Evolutionary conservation across 2,888 invertebrate genomes (phyloP), one percentile per base, ranked within the genome.

Genomic region (Hypomecis atomaria): DNA sequence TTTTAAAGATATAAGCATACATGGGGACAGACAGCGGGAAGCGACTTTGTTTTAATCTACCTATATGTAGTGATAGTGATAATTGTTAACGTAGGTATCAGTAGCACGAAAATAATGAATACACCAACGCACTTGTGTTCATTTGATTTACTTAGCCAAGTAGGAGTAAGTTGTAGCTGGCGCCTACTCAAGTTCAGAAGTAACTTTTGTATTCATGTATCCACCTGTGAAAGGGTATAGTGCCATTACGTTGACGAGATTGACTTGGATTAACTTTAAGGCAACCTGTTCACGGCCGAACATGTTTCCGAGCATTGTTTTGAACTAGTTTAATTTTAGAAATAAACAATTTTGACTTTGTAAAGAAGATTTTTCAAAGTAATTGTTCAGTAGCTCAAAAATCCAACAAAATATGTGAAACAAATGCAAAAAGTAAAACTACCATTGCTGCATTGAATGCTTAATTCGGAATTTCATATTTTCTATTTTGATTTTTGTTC

Each of bases 221-320:
- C 56, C 56, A 52, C 50, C 56, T 57, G 52, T 37, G 33, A 44
- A 52, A 54, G 55, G 53, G 47, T 49, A 54, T 48, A 50, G 37
- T 44, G 13, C 44, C 53, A 55, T 63, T 59, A 55, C 59, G 44
- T 59, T 64, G 59, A 59, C 59, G 54, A 62, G 67, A 70, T 70
- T 67, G 67, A 62, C 65, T 66, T 66, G 54, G 59, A 54, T 65
- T 59, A 69, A 53, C 54, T 48, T n/a, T 63, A 4, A 58, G 11
- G 7, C 1, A 10, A 8, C 8, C 23, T 44, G 62, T 67, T 61
- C 63, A 60, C 42, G 23, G 59, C 0, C 44, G 23, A 33, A 38
- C 49, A 11, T 47, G 47, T 40, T 10, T 11, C 2, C 43, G n/a
- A 33, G 55, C 40, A 52, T 9, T 10, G 9, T 10, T 40, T 4